Conservation (phyloP, 2,797 vertebrate genomes). For the Smutsia gigantea region DNA sequence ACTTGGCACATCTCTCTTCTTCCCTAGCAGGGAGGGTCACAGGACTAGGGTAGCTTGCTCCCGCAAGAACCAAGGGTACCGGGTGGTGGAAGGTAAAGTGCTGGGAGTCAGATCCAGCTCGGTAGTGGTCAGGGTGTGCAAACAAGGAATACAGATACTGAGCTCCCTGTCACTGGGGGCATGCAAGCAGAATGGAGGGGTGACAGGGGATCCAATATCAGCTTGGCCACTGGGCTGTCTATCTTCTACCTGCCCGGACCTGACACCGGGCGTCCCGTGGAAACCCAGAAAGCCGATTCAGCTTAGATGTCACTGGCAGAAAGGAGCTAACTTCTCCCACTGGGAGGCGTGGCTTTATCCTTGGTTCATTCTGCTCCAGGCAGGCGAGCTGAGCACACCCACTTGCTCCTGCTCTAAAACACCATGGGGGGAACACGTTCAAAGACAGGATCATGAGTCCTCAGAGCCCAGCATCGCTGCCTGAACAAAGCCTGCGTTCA, state of each 20-base stretch:
- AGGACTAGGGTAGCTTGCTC: fast-evolving
- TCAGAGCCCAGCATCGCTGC: fast-evolving
- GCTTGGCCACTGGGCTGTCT: fast-evolving
- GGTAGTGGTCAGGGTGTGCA: no score
- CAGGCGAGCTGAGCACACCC: fast-evolving
- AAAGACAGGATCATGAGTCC: not conserved
- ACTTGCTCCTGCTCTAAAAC: fast-evolving
- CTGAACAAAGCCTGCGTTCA: not conserved
- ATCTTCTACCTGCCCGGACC: not conserved
- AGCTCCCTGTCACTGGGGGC: fast-evolving
- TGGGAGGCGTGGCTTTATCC: not conserved
- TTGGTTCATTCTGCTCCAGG: not conserved
- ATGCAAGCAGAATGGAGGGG: not conserved
- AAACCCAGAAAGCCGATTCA: fast-evolving
- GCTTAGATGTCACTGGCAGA: fast-evolving
- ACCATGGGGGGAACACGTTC: fast-evolving
- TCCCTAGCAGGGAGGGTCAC: no score
- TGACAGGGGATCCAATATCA: fast-evolving
- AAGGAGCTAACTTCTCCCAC: fast-evolving
- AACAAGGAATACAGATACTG: not conserved
- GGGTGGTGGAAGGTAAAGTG: fast-evolving
- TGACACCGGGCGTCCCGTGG: fast-evolving
- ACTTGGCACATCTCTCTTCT: fast-evolving
- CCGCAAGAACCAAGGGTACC: not conserved
- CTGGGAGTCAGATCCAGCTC: not conserved